Percentiles rank a stretch among this genome's conserved stretches.
phyloP scores from a whole-genome alignment of 2,888 invertebrate species.

The Norana najaformis region DNA sequence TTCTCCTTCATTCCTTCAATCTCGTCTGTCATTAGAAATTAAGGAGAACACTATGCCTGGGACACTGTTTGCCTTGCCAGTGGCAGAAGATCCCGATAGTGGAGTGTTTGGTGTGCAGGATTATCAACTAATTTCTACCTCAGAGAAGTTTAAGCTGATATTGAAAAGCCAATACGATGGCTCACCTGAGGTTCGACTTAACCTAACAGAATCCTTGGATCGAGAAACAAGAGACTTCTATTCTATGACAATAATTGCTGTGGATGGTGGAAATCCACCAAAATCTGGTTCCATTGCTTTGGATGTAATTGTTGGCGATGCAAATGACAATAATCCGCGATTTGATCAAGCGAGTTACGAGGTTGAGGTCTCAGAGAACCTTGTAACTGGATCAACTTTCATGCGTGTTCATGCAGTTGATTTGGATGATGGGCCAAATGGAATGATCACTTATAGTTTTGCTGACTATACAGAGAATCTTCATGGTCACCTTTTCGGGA shows the following conservation, averaged over 20 bases:
- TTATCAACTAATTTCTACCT: constrained; percentile 36
- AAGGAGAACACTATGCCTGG: constrained; percentile 36
- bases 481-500: constrained; percentile 37
- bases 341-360: constrained; percentile 31
- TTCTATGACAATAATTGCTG: constrained; percentile 26
- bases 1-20: constrained; percentile 34
- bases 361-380: constrained; percentile 19
- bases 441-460: constrained; percentile 69
- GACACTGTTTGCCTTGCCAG: constrained; percentile 35
- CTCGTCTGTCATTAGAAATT: constrained; percentile 25
- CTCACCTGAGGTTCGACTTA: constrained; percentile 56
- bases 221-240: constrained; percentile 31
- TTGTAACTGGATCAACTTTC: constrained; percentile 73
- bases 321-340: constrained; percentile 36
- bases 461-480: constrained; percentile 28
- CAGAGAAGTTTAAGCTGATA: constrained; percentile 37
- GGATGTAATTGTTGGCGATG: constrained; percentile 31
- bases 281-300: constrained; percentile 31
- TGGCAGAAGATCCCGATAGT: constrained; percentile 41
- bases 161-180: constrained; percentile 36
- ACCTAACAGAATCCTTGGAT: constrained; percentile 29
- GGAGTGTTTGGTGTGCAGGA: constrained; percentile 34
- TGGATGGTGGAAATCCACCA: constrained; percentile 33
- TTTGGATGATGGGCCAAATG: constrained; percentile 84
- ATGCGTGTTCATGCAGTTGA: constrained; percentile 70